Conservation (phyloP, 1,140 invertebrate species). For the Bemisia tabaci region DNA sequence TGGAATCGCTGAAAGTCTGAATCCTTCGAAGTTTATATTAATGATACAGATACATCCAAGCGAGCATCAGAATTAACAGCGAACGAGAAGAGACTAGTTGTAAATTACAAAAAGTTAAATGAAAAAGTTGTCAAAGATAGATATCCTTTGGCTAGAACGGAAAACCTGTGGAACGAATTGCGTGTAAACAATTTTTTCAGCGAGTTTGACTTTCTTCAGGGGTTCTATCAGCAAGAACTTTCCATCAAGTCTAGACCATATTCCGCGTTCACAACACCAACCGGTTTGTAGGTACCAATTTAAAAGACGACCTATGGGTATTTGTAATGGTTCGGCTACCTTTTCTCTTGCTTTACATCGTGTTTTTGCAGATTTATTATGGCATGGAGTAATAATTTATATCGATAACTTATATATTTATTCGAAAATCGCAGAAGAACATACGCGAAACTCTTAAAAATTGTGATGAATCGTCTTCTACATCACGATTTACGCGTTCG, state of each 20-base stretch:
- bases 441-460: not conserved
- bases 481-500: not conserved
- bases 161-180: not conserved
- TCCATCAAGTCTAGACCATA: not conserved
- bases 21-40: too few species aligned
- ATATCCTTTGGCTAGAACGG: not conserved
- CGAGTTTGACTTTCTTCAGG: not conserved
- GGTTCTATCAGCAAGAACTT: not conserved
- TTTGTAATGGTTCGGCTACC: not conserved
- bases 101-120: not conserved
- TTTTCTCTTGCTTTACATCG: not conserved
- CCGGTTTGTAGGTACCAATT: not conserved
- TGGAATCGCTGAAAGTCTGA: too few species aligned
- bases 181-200: not conserved
- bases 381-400: not conserved
- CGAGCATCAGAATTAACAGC: not conserved
- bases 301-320: not conserved
- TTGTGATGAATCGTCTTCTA: not conserved
- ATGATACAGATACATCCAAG: too few species aligned
- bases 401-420: not conserved
- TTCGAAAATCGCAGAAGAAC: not conserved
- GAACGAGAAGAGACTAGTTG: not conserved
- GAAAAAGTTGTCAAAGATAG: not conserved
- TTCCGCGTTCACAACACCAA: not conserved
- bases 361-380: not conserved